Conservation (phyloP, 2,113 vertebrate species). For the human region GRCh38 chr3:35895501-35896000, state of each 20-base stretch:
- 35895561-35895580: not conserved
- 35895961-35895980: not conserved
- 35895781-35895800: not conserved
- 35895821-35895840: not conserved
- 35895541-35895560: no score
- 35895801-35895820: not conserved
- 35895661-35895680: not conserved
- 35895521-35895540: no score
- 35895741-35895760: not conserved
- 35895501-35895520: no score
- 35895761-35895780: not conserved
- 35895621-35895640: not conserved
- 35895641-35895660: not conserved
- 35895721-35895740: not conserved
- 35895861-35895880: not conserved
- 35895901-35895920: not conserved
- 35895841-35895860: not conserved
- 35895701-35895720: not conserved
- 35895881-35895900: not conserved
- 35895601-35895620: not conserved
- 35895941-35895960: not conserved
- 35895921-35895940: not conserved
- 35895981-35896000: not conserved
- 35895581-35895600: not conserved
- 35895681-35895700: not conserved